phyloP scores from a whole-genome alignment of 2,113 vertebrate species.

The Nothocercus julius region DNA sequence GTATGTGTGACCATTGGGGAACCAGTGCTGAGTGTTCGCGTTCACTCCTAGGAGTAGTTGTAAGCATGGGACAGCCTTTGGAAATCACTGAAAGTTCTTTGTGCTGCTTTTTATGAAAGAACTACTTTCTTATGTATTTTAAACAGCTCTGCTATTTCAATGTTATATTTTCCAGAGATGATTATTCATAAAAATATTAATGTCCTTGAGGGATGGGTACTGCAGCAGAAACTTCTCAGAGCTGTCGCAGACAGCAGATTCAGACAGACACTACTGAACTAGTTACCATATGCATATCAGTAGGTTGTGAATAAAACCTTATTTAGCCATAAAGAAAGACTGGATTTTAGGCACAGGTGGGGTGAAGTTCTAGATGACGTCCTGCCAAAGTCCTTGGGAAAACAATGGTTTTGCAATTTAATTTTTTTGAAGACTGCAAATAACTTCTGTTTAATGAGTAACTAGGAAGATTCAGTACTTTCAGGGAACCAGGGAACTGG shows the following conservation, averaged over 20 bases:
- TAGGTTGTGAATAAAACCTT: not conserved
- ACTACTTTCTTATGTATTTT: not conserved
- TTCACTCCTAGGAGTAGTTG: not conserved
- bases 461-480: not conserved
- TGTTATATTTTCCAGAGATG: not conserved
- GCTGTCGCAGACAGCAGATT: not conserved
- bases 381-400: not conserved
- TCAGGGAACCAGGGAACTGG: not conserved
- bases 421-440: not conserved
- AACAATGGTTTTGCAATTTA: not conserved
- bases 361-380: not conserved
- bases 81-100: not conserved
- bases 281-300: not conserved
- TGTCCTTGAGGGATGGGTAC: not conserved
- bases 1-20: not conserved
- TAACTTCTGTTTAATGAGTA: not conserved
- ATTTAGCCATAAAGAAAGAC: not conserved
- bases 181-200: not conserved
- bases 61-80: not conserved
- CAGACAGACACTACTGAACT: not conserved
- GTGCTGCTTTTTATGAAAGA: not conserved
- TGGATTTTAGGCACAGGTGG: not conserved
- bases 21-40: not conserved
- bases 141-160: not conserved
- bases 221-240: not conserved